These are phyloP conservation scores for Zosterops lateralis DNA, from an alignment of 2,113 vertebrate species.

Conservation along the genomic window DNA sequence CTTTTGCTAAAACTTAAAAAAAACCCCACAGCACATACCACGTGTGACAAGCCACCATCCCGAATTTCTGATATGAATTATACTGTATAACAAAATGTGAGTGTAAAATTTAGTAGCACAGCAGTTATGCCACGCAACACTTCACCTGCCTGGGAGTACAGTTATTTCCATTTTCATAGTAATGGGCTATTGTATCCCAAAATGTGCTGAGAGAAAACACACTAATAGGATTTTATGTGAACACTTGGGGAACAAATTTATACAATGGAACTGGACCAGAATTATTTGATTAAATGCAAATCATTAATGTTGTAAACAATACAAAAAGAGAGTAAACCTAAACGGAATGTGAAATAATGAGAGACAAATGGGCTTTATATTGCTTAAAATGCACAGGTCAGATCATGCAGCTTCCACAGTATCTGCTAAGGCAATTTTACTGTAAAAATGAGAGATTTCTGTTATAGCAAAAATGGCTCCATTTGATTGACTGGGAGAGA, in stretches of 20 bases:
- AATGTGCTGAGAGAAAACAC: not conserved
- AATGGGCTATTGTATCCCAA: conserved; percentile 46
- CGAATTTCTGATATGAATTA: conserved; percentile 4
- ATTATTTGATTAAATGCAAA: conserved; percentile 57
- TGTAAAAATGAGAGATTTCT: not conserved
- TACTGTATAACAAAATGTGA: conserved; percentile 8
- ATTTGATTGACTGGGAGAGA: not conserved
- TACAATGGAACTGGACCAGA: not conserved
- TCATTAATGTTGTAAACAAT: conserved; percentile 7
- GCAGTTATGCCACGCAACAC: not conserved
- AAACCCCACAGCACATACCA: not conserved
- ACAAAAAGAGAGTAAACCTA: not conserved
- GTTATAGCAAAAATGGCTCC: not conserved
- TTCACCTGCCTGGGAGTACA: conserved; percentile 43
- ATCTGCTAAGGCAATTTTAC: not conserved
- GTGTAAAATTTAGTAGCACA: conserved; percentile 14
- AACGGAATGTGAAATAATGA: conserved; percentile 1
- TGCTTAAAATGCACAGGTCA: not conserved
- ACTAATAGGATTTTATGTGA: conserved; percentile 49
- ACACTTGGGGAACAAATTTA: conserved; percentile 19
- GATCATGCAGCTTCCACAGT: not conserved
- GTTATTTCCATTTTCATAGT: conserved; percentile 49
- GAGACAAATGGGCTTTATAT: not conserved
- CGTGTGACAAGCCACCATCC: not conserved
- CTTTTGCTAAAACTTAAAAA: conserved; percentile 28